Percentiles rank a stretch among this genome's conserved stretches.
phyloP scores from a whole-genome alignment of 2,888 invertebrate genomes.

The Conistra vaccinii region DNA sequence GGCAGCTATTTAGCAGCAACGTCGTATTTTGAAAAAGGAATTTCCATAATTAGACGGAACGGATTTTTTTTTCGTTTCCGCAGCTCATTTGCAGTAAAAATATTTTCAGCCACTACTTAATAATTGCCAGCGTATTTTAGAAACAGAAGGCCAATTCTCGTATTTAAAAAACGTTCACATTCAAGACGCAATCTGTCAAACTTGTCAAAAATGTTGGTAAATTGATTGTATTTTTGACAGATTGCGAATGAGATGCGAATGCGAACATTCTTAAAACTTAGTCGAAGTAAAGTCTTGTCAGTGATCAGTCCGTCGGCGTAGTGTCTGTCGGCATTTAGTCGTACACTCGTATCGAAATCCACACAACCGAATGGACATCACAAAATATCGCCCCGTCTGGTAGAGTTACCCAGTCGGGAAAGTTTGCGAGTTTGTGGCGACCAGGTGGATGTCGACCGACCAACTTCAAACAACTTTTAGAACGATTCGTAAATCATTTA shows the following conservation, averaged over 20 bases:
- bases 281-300: no score
- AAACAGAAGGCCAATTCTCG: no score
- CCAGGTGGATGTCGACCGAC: slow-evolving; percentile 31
- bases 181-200: no score
- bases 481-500: slow-evolving; percentile 45
- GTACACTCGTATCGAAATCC: neutral
- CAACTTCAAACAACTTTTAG: slow-evolving; percentile 37
- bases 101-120: neutral
- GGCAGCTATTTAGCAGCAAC: neutral
- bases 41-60: neutral
- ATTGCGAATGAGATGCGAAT: no score
- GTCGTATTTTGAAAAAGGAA: neutral
- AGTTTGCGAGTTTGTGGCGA: slow-evolving; percentile 11
- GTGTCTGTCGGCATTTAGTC: no score
- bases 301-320: no score
- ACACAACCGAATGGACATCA: neutral
- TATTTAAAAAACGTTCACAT: no score
- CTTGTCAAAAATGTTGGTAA: no score
- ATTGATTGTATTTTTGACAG: no score
- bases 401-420: slow-evolving; percentile 2
- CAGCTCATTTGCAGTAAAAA: neutral
- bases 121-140: neutral
- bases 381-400: slow-evolving; percentile 17
- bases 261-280: no score
- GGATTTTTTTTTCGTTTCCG: neutral